These are phyloP conservation scores for Syngnathus scovelli DNA, from an alignment of 2,113 vertebrate genomes.

Conservation along the genomic window DNA sequence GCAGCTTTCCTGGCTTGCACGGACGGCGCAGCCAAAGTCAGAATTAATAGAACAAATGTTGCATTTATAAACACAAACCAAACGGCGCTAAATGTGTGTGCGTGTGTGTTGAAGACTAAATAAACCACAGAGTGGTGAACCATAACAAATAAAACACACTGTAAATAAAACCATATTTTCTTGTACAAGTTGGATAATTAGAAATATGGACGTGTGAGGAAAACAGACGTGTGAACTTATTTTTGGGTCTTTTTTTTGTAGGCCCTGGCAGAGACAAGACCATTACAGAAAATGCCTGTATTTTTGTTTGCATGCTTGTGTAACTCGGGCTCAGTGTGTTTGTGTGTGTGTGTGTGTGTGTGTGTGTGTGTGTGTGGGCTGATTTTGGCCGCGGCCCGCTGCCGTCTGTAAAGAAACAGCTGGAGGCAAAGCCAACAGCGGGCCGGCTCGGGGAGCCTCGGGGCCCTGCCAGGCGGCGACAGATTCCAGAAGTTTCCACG, in stretches of 20 bases:
- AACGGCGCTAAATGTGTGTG: background rate
- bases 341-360: constrained; percentile 25
- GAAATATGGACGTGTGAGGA: constrained; percentile 2
- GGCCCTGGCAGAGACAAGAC: constrained; percentile 16
- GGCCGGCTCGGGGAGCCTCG: constrained; percentile 55
- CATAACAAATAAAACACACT: constrained; percentile 6
- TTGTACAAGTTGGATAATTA: constrained; percentile 7
- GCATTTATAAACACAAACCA: constrained; percentile 2
- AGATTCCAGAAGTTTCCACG: constrained; percentile 75
- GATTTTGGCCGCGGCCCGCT: constrained; percentile 59
- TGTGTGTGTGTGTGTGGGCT: constrained; percentile 66
- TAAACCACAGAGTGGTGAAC: constrained; percentile 4
- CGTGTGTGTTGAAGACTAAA: background rate
- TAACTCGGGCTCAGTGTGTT: constrained; percentile 25
- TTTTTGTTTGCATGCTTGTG: constrained; percentile 55
- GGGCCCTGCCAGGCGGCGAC: constrained; percentile 64
- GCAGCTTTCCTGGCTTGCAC: background rate
- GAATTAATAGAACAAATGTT: constrained; percentile 1
- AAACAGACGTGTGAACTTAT: constrained; percentile 16
- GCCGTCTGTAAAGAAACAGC: constrained; percentile 70
- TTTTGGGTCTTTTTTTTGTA: constrained; percentile 22
- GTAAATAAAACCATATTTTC: constrained; percentile 1
- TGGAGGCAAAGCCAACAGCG: constrained; percentile 74
- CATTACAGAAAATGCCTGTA: constrained; percentile 38
- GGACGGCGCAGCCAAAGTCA: background rate